These are phyloP conservation scores for Drepana arcuata DNA, from an alignment of 1,140 invertebrate genomes.

Conservation along the genomic window DNA sequence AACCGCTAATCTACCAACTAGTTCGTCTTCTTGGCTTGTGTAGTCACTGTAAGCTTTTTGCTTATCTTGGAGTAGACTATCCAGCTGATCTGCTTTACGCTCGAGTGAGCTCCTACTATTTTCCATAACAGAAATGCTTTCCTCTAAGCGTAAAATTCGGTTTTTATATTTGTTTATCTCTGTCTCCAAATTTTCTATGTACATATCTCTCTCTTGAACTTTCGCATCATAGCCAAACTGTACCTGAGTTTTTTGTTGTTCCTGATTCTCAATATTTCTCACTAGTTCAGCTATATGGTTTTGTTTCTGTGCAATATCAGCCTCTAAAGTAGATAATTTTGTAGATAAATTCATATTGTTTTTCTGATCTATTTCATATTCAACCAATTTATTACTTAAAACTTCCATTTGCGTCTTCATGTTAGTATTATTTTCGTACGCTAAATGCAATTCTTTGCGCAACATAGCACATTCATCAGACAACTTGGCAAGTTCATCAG, in stretches of 20 bases:
- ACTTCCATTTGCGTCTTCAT: constrained; percentile 41
- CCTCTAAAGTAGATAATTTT: constrained; percentile 58
- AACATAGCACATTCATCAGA: constrained; percentile 26
- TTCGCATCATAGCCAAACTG: constrained; percentile 74
- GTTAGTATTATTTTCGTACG: constrained; percentile 39
- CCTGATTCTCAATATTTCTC: constrained; percentile 39
- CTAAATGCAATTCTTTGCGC: constrained; percentile 34
- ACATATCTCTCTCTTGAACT: constrained; percentile 80
- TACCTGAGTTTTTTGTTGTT: constrained; percentile 42
- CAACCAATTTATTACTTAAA: constrained; percentile 53
- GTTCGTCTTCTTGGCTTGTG: constrained; percentile 69
- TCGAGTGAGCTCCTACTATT: constrained; percentile 71
- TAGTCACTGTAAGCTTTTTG: constrained; percentile 71
- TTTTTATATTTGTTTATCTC: constrained; percentile 77
- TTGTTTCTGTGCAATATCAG: constrained; percentile 55
- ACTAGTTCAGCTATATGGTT: constrained; percentile 39
- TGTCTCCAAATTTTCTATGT: constrained; percentile 79
- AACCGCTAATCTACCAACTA: constrained; percentile 68
- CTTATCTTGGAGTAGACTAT: constrained; percentile 71
- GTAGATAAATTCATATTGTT: constrained; percentile 51
- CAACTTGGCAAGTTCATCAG: constrained; percentile 26
- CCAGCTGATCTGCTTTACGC: constrained; percentile 70
- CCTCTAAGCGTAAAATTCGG: constrained; percentile 73
- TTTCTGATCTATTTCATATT: constrained; percentile 58
- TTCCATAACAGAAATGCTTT: constrained; percentile 72